A percentile compares a stretch with the other conserved stretches of the same genome.
Conservation (phyloP, 2,797 vertebrate genomes). For the Sylvilagus floridanus region DNA sequence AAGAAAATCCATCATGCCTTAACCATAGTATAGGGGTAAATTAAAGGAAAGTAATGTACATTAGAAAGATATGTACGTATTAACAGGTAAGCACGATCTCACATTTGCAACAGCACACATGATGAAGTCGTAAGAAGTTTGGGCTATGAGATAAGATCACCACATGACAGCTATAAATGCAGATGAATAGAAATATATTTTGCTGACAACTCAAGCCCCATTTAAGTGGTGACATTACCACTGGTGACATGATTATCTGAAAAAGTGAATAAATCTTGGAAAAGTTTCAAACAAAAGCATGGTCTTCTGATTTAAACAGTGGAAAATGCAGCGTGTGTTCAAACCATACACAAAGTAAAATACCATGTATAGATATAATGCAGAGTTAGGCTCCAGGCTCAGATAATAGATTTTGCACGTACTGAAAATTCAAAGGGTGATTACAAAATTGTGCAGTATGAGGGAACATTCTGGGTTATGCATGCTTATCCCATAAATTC, state of each 20-base stretch:
- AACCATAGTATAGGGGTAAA: not conserved
- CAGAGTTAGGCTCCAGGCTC: constrained; percentile 9
- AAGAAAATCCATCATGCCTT: not conserved
- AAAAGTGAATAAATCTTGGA: constrained; percentile 49
- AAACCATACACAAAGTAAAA: constrained; percentile 2
- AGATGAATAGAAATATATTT: constrained; percentile 35
- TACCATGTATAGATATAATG: not conserved
- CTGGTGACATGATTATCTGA: constrained; percentile 33
- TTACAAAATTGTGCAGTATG: not conserved
- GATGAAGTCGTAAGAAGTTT: constrained; percentile 3
- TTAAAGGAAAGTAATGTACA: constrained; percentile 6
- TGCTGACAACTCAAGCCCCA: not conserved
- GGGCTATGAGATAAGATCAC: not conserved
- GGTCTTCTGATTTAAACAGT: constrained; percentile 4
- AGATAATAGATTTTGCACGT: not conserved
- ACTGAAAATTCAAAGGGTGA: not conserved
- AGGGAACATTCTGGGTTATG: not conserved
- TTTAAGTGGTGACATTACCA: not conserved
- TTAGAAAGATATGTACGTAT: not conserved
- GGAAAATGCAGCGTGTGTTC: constrained; percentile 17
- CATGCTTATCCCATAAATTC: not conserved
- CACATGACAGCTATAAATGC: not conserved
- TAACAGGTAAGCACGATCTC: not conserved
- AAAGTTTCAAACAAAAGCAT: constrained; percentile 57
- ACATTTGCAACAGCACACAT: not conserved